Base-by-base conservation (phyloP, 2,888 invertebrate genomes). In the Epinotia nisella region DNA sequence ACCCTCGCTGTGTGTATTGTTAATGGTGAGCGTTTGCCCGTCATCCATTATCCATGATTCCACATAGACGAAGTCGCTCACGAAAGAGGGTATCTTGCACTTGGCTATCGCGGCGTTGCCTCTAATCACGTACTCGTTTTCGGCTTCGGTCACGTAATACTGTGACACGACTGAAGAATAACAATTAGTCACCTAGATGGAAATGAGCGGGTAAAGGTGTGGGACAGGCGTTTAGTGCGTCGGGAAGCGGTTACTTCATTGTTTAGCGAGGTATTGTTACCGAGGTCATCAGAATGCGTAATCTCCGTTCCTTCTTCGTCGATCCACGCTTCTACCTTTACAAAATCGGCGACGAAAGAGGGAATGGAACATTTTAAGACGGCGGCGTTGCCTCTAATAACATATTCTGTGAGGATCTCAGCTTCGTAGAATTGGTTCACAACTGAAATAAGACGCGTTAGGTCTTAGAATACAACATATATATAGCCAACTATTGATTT, bases 11-110 rank as follows among this genome's bases (percentile, higher is more conserved):
- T 92, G 93, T 79, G 94, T 92, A 90, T 95, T 95, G 84, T 94
- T 94, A 86, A 94, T 93, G 78, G 94, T 95, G 90, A 94, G 93
- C 85, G 95, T 94, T 85, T 95, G 94, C 81, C 96, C 97, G 83
- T 96, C 96, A 79, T 96, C 96, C 89, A 97, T 96, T 84, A 97
- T 93, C 98, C 98, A 98, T 78, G 96, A 94, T 89, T 97, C 97
- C 83, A 98, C 96, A 84, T 95, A 95, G 81, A 98, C 97, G 93
- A 98, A 98, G 94, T 98, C 98, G 79, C 97, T 97, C 81, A 98
- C 98, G 94, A 98, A 98, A 87, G 97, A 97, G 77, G 98, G 98
- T 82, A 98, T 97, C 95, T 97, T 97, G 95, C 98, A 98, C 92
- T 96, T 97, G 94, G 98, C 96, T 83, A 98, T 96, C 75, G 98